Evolutionary conservation across 2,113 vertebrate species (phyloP).

Genomic region (Felis chaus): DNA sequence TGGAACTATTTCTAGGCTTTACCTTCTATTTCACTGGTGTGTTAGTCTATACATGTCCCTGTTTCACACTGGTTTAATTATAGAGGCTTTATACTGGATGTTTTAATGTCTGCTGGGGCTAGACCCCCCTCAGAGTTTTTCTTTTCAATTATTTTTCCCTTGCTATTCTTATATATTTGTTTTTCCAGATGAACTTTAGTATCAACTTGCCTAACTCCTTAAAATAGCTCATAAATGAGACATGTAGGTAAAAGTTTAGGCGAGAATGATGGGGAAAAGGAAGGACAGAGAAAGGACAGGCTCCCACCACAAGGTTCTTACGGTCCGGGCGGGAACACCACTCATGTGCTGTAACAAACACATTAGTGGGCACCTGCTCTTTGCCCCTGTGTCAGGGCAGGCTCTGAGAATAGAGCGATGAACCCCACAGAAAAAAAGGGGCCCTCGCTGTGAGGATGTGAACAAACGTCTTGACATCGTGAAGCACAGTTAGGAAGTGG

Average conservation of each 20-base stretch:
- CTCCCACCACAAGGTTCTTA: accelerated
- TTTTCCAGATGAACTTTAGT: neutral
- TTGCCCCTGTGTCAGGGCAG: accelerated
- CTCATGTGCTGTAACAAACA: accelerated
- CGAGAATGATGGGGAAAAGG: neutral
- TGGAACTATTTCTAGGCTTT: neutral
- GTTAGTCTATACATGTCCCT: accelerated
- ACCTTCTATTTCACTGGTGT: neutral
- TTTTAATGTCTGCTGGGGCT: neutral
- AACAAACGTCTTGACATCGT: accelerated
- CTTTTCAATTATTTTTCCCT: neutral
- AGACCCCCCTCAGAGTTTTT: neutral
- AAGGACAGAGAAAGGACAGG: neutral
- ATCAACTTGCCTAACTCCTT: neutral
- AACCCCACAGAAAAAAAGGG: accelerated
- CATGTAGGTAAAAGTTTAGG: neutral
- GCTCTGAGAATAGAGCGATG: accelerated
- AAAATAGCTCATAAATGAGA: neutral
- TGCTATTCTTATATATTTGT: neutral
- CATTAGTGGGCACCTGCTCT: accelerated
- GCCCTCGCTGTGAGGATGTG: neutral
- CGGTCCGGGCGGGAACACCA: accelerated
- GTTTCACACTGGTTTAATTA: neutral
- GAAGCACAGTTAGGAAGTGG: neutral
- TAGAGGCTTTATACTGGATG: neutral